Evolutionary conservation across 2,888 invertebrate genomes (phyloP), one percentile per base, ranked within the genome.

Genomic region (Torymus tubicola): DNA sequence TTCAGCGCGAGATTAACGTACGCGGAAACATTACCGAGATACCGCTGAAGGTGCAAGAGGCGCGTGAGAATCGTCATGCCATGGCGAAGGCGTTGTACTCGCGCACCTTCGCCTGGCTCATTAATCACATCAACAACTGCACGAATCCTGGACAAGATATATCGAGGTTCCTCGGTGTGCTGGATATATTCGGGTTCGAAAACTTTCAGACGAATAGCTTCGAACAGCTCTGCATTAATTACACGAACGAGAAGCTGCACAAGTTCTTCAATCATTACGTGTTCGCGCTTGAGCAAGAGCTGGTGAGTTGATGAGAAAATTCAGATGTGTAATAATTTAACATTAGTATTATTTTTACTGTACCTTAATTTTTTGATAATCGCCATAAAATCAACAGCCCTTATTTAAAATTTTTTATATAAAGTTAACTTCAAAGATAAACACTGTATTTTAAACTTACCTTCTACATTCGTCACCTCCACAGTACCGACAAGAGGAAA

Each of bases 211-310:
- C 94, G n/a, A 98, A 98, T 91, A 97, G 97, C 1, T 95, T 98
- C 86, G 98, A 98, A 89, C 98, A 98, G 88, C 93, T 97, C 13
- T 97, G 97, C 90, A 98, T 98, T 84, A 98, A 98, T 91, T 98
- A 97, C 91, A 97, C 97, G 0, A 98, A 98, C 89, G 97, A 98
- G 91, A 98, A 98, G 90, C 93, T 98, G 55, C 98, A 98, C 90
- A 97, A 97, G 92, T 98, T 98, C 92, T 98, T 98, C 92, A 98
- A 98, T 92, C 97, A 98, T 89, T 98, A 98, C 88, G 98, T 98
- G 42, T 98, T 98, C 88, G 97, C 97, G 0, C 90, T 98, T 84
- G 98, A 98, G 90, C 98, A 97, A 91, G 96, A 97, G 92, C 95
- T 97, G 89, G 97, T 97, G 91, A 95, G 96, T 94, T 73, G 14